Percentiles rank a stretch among this genome's conserved stretches.
These are phyloP conservation scores for Cavia aperea DNA, from an alignment of 2,113 vertebrate species.

Conservation along the genomic window DNA sequence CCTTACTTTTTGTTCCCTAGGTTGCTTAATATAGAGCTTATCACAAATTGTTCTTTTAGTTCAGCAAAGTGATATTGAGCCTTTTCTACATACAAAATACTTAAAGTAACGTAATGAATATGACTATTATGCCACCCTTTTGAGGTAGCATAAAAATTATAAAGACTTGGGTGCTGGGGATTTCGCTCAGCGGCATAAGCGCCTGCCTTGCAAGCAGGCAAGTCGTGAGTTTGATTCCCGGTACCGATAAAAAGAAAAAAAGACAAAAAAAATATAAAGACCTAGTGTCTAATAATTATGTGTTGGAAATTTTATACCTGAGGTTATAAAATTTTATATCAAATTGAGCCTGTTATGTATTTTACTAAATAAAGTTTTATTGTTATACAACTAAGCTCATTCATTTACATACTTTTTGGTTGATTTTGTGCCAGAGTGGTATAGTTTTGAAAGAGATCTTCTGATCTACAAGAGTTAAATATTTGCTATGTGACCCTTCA, in stretches of 20 bases:
- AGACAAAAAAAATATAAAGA: not conserved
- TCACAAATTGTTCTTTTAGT: not conserved
- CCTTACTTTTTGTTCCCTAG: not conserved
- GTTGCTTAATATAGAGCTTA: not conserved
- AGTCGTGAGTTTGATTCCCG: too few relatives aligned
- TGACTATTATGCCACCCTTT: not conserved
- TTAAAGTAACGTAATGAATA: not conserved
- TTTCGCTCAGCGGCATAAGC: too few relatives aligned
- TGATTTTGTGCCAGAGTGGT: not conserved
- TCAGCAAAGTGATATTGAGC: constrained; percentile 15
- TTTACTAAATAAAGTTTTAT: constrained; percentile 35
- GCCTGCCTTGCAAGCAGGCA: too few relatives aligned
- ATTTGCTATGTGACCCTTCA: not conserved
- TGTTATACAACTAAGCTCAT: not conserved
- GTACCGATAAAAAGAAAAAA: too few relatives aligned
- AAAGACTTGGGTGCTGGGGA: not conserved
- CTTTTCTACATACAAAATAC: not conserved
- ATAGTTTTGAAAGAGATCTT: not conserved
- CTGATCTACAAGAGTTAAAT: not conserved
- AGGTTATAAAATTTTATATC: too few relatives aligned
- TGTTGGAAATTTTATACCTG: not conserved
- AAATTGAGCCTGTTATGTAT: not conserved
- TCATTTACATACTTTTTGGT: not conserved
- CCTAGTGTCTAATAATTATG: not conserved
- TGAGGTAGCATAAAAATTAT: not conserved